Percentiles rank a stretch among this genome's conserved stretches.
phyloP scores from a whole-genome alignment of 2,797 vertebrate genomes.

The Sarcophilus harrisii region DNA sequence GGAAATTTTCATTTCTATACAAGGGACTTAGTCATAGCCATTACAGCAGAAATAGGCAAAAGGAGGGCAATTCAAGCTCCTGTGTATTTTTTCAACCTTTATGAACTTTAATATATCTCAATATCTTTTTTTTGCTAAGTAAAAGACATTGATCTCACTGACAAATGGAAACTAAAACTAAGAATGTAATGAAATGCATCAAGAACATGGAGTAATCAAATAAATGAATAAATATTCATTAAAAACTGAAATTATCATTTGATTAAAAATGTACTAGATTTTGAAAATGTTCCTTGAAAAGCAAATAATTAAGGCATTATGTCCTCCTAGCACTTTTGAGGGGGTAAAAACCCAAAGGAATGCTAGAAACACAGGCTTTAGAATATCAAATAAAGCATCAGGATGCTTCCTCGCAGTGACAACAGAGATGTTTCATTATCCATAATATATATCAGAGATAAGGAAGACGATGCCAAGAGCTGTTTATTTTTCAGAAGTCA shows the following conservation, averaged over 20 bases:
- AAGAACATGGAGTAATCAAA: slow-evolving; percentile 36
- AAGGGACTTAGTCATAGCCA: slow-evolving; percentile 9
- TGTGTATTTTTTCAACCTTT: neutral
- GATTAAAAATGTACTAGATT: neutral
- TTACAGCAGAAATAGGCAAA: neutral
- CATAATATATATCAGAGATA: neutral
- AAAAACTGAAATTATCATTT: neutral
- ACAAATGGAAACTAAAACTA: neutral
- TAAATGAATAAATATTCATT: slow-evolving; percentile 34
- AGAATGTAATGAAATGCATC: neutral
- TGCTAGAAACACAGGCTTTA: neutral
- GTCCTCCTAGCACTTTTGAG: neutral
- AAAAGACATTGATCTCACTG: neutral
- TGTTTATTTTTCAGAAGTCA: neutral
- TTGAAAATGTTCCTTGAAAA: neutral
- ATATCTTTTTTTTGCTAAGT: neutral
- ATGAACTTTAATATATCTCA: neutral
- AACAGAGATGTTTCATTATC: neutral
- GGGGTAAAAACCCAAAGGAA: neutral
- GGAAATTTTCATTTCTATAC: neutral
- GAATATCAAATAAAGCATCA: neutral
- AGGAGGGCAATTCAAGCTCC: neutral
- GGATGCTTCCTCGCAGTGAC: neutral
- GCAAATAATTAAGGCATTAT: neutral
- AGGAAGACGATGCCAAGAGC: neutral